Conservation (phyloP, 1,140 invertebrate genomes). For the Arctopsyche grandis region DNA sequence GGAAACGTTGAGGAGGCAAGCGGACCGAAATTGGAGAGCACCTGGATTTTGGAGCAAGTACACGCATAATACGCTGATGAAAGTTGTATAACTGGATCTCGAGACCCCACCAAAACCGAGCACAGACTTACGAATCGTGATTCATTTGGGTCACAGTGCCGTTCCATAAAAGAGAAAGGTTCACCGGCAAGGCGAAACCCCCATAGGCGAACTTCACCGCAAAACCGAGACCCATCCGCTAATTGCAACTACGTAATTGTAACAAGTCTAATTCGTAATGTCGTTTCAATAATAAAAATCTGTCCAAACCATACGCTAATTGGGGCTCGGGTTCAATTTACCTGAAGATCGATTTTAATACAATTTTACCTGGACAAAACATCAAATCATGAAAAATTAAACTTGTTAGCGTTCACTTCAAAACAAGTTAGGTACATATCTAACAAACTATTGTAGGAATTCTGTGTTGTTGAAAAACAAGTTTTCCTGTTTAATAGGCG, state of each 20-base stretch:
- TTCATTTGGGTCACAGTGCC: constrained; percentile 50
- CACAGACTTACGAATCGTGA: constrained; percentile 38
- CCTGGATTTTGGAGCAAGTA: constrained; percentile 14
- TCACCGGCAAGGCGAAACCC: not conserved
- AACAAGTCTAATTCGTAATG: too few species aligned
- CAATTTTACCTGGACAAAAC: too few species aligned
- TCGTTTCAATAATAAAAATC: too few species aligned
- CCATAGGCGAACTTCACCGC: constrained; percentile 8
- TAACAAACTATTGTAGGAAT: too few species aligned
- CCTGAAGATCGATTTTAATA: too few species aligned
- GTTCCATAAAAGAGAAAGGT: constrained; percentile 50
- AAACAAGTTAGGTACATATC: too few species aligned
- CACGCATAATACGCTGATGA: constrained; percentile 35
- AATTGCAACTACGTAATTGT: not conserved
- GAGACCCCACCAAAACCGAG: constrained; percentile 14
- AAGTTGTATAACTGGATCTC: constrained; percentile 49
- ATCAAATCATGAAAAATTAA: too few species aligned
- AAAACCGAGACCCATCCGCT: not conserved
- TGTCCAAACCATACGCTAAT: too few species aligned
- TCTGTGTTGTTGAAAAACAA: too few species aligned
- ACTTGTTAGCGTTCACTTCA: too few species aligned
- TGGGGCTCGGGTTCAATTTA: too few species aligned
- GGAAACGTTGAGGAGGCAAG: not conserved
- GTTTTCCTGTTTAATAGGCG: too few species aligned
- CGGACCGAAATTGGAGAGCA: not conserved